Base-by-base conservation (phyloP, 2,888 invertebrate genomes). In the Drosophila maculinotata region DNA sequence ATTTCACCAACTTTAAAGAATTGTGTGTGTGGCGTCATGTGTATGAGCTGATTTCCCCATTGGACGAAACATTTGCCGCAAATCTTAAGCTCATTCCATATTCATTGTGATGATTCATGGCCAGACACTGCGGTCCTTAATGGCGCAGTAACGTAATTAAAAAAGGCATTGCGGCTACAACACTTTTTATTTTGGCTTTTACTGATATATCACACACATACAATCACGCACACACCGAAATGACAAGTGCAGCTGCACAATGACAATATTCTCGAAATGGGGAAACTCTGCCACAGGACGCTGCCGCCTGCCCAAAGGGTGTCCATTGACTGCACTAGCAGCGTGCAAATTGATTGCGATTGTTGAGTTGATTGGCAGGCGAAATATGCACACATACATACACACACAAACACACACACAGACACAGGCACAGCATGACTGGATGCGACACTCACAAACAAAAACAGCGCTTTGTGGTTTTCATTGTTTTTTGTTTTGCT, bases 311-410 rank as follows among this genome's bases (percentile, higher is more conserved):
- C 10, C 14, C 20, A 39, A 45, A 45, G 65, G 20, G 49, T 44
- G 42, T 30, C 48, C 58, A 53, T 42, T 57, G 72, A 60, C 71
- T 63, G 71, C 71, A 45, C 62, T 56, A 56, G 68, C 64, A 72
- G 72, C 65, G 74, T 58, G 78, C 69, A 87, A 86, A 86, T 86
- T 89, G 86, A 86, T 89, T 88, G 86, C 89, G 75, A 87, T 87
- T 86, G 87, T 80, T 86, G 88, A 86, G 84, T 86, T 86, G 86
- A 86, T 86, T 86, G 86, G 89, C 86, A 89, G 80, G 76, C 83
- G 79, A 78, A 83, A 75, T 80, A 83, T 68, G 62, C 56, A 60
- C 49, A 63, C 36, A 49, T 36, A 45, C 23, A 39, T 31, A 20
- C 23, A 41, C 26, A 59, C 33, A 35, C 20, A 39, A 15, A n/a